Base-by-base conservation (phyloP, 2,113 vertebrate genomes). In the Bos javanicus region DNA sequence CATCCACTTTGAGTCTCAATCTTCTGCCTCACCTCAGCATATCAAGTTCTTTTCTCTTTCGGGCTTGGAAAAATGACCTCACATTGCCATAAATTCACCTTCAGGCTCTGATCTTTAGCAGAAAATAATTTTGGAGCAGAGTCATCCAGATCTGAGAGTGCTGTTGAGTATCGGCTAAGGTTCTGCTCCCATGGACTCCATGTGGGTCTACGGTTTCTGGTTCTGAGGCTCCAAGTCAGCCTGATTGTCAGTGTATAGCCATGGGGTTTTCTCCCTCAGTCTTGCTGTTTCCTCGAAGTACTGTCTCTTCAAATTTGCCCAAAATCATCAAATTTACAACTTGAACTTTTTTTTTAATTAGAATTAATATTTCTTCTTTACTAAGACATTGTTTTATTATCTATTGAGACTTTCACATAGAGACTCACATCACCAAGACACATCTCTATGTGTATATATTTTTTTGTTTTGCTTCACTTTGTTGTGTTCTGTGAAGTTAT, bases 381-480 rank as follows among this genome's bases (percentile, higher is more conserved):
- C 14, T 87, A 62, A 54, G n/a, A 64, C 5, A 57, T 71, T 67
- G 17, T 94, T 6, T 81, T 62, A 12, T 76, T 91, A 26, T 16
- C 23, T 83, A 3, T 25, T 59, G 17, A 81, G 46, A 50, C 36
- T 76, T 71, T 88, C 23, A 93, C 13, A 60, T 21, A 78, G 19
- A 83, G 6, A 62, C 4, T 74, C 15, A 64, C 1, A 17, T 54
- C 36, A 84, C 7, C 30, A 97, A 80, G 43, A 83, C 19, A 46
- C 39, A 28, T 74, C 17, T 62, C n/a, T 74, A 5, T 4, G 13
- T 2, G 0, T 43, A 30, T 26, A 28, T 0, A 1, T 16, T 87
- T 60, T 82, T 93, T 84, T 80, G 17, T 91, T 43, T 81, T 15
- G 19, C 17, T 62, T 88, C 46, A 81, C 28, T 81, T 80, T 59